Percentiles rank a stretch among this genome's conserved stretches.
Evolutionary conservation across 2,113 vertebrate genomes (phyloP).

Genomic region (Aleadryas rufinucha): DNA sequence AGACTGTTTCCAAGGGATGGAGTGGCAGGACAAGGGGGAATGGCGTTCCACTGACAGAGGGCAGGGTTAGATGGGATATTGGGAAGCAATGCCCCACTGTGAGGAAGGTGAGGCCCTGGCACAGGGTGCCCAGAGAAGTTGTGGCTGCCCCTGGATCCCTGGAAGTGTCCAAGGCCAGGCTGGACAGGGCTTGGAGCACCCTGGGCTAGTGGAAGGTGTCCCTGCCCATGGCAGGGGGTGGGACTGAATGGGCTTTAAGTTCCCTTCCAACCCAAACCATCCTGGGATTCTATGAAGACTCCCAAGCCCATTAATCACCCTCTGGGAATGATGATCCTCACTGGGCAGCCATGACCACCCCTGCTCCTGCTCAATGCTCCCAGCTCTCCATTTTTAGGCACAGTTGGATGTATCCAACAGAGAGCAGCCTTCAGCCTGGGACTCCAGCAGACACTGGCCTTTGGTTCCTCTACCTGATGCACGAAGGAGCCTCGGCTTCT

Average conservation of each 20-base stretch:
- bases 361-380: neutral
- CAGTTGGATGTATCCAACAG: neutral
- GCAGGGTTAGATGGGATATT: rapidly evolving
- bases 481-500: rapidly evolving
- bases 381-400: neutral
- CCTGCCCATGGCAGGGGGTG: neutral
- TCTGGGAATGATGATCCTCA: too few relatives aligned
- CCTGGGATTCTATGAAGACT: neutral
- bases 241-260: rapidly evolving
- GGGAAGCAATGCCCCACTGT: rapidly evolving
- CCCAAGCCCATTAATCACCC: too few relatives aligned
- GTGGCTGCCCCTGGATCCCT: neutral
- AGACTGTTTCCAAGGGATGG: neutral
- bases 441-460: neutral
- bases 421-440: neutral
- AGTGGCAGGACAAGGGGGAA: neutral
- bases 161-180: rapidly evolving
- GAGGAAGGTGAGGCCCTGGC: rapidly evolving
- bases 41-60: neutral
- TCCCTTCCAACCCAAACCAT: neutral
- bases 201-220: rapidly evolving
- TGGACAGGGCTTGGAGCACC: rapidly evolving
- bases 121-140: neutral
- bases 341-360: neutral
- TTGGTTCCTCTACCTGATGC: rapidly evolving